Conservation (phyloP, 2,797 vertebrate species). For the Varecia variegata region DNA sequence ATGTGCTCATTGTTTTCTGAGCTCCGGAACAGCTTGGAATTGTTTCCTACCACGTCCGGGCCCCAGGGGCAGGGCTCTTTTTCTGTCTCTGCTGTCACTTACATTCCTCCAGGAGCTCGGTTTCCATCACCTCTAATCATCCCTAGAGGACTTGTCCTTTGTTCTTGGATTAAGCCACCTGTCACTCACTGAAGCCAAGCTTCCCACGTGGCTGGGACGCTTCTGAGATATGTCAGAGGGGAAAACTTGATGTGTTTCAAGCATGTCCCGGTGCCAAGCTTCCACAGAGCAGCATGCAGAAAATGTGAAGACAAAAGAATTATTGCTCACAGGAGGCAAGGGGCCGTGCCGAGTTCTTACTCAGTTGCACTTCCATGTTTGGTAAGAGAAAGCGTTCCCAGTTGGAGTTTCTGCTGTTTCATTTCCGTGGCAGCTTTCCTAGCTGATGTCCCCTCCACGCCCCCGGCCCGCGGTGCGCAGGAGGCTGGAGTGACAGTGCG, state of each 20-base stretch:
- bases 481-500: neutral
- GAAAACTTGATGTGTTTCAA: conserved; percentile 13
- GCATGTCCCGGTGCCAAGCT: neutral
- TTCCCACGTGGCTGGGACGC: conserved; percentile 6
- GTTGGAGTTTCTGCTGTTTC: neutral
- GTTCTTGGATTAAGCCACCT: conserved; percentile 76
- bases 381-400: neutral
- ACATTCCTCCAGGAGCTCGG: conserved; percentile 57
- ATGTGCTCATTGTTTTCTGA: neutral
- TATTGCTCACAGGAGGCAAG: neutral
- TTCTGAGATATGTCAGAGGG: neutral
- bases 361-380: neutral
- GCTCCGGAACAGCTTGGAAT: neutral
- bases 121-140: conserved; percentile 60
- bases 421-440: neutral
- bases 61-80: conserved; percentile 11
- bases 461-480: neutral
- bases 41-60: conserved; percentile 51
- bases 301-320: neutral
- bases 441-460: neutral
- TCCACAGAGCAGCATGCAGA: neutral
- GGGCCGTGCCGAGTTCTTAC: neutral
- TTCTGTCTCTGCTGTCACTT: conserved; percentile 55
- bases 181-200: conserved; percentile 58
- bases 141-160: conserved; percentile 65